A percentile compares a stretch with the other conserved stretches of the same genome.
These are phyloP conservation scores for Pterostichus madidus DNA, from an alignment of 2,888 invertebrate species.

Conservation along the genomic window DNA sequence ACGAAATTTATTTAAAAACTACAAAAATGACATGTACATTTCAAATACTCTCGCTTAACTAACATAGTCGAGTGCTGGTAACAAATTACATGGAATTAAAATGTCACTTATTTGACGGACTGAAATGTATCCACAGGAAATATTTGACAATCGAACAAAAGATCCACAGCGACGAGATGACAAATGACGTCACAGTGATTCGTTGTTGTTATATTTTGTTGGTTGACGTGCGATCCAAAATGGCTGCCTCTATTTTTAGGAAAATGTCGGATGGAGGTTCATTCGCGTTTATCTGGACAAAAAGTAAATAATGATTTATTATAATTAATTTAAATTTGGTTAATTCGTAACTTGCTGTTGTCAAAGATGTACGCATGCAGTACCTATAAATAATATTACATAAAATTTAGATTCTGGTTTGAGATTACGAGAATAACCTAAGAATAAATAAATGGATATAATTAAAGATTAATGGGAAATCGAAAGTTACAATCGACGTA, in stretches of 20 bases:
- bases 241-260: conserved; percentile 72
- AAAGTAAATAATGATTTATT: background rate
- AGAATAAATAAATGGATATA: too few relatives aligned
- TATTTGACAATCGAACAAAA: conserved; percentile 11
- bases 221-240: conserved; percentile 70
- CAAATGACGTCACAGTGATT: conserved; percentile 62
- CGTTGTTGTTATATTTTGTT: conserved; percentile 62
- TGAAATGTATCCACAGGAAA: conserved; percentile 21
- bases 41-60: background rate
- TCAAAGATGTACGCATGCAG: too few relatives aligned
- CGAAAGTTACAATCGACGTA: too few relatives aligned
- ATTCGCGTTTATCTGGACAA: conserved; percentile 69
- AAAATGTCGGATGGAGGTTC: conserved; percentile 71
- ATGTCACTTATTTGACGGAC: too few relatives aligned
- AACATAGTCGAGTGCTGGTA: background rate
- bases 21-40: background rate
- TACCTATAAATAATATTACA: too few relatives aligned
- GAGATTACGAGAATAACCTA: too few relatives aligned
- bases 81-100: too few relatives aligned
- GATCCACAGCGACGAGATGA: conserved; percentile 13
- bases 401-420: too few relatives aligned
- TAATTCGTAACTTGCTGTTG: too few relatives aligned
- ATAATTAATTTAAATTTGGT: conserved; percentile 2
- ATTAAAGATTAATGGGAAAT: too few relatives aligned
- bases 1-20: conserved; percentile 5